Evolutionary conservation across 2,888 invertebrate genomes (phyloP).

Genomic region (Camptogramma bilineatum): DNA sequence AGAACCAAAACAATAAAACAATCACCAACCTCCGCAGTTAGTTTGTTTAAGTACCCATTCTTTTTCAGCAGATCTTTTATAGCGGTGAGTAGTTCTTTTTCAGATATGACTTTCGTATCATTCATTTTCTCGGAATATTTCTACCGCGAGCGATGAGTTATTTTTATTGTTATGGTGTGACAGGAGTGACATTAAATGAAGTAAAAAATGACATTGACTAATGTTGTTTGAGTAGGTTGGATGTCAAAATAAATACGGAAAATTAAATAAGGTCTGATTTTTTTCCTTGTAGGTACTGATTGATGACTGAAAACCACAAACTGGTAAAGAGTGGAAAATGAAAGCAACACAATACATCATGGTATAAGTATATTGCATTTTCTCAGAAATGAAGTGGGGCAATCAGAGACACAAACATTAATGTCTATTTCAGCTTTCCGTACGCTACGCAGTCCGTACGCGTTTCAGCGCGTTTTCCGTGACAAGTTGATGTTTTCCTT

Average conservation of each 20-base stretch:
- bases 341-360: too few relatives aligned
- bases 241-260: constrained; percentile 4
- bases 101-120: constrained; percentile 65
- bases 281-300: not conserved
- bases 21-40: constrained; percentile 72
- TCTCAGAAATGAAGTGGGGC: too few relatives aligned
- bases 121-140: constrained; percentile 54
- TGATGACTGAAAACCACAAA: too few relatives aligned
- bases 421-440: too few relatives aligned
- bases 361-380: too few relatives aligned
- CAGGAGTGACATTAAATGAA: constrained; percentile 13
- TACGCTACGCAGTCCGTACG: too few relatives aligned
- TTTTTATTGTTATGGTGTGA: constrained; percentile 13
- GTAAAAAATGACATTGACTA: constrained; percentile 11
- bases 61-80: constrained; percentile 73
- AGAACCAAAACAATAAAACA: constrained; percentile 4
- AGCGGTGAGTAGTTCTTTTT: constrained; percentile 70
- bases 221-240: constrained; percentile 1
- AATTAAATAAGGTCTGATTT: not conserved
- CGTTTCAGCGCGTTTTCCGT: too few relatives aligned
- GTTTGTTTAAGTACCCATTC: constrained; percentile 74
- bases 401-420: too few relatives aligned
- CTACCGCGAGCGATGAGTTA: not conserved
- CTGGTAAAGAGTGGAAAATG: too few relatives aligned
- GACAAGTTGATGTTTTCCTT: too few relatives aligned